These are phyloP conservation scores for Myiothlypis chrysogaster DNA, from an alignment of 2,797 vertebrate species.

Conservation along the genomic window DNA sequence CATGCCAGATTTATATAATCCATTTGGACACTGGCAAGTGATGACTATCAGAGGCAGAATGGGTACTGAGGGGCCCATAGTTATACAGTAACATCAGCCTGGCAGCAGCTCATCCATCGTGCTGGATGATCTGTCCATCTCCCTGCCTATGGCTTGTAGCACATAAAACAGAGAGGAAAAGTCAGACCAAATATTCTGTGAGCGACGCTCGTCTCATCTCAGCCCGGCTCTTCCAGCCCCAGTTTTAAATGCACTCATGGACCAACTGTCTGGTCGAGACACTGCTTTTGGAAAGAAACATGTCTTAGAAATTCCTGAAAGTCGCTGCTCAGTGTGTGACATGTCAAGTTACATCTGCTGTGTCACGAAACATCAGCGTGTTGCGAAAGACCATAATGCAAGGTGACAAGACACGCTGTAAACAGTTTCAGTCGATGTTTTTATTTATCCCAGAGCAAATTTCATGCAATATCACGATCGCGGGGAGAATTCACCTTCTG, in stretches of 20 bases:
- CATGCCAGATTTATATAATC: slow-evolving; percentile 56
- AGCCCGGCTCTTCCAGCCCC: not conserved
- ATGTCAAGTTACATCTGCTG: slow-evolving; percentile 50
- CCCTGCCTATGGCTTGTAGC: slow-evolving; percentile 18
- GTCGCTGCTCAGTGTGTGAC: slow-evolving; percentile 13
- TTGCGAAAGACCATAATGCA: not conserved
- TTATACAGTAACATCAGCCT: slow-evolving; percentile 34
- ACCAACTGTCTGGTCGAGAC: not conserved
- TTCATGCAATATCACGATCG: not conserved
- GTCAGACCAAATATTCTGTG: not conserved
- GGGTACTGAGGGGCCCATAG: slow-evolving; percentile 58
- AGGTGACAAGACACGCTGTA: slow-evolving; percentile 40
- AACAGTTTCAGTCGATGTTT: not conserved
- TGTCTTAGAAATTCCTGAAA: slow-evolving; percentile 18
- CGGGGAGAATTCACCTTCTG: not conserved
- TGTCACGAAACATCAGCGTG: slow-evolving; percentile 26
- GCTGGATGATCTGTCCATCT: slow-evolving; percentile 57
- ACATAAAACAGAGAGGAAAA: slow-evolving; percentile 1
- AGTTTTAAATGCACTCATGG: not conserved
- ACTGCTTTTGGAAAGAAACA: not conserved
- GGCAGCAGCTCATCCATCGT: slow-evolving; percentile 60
- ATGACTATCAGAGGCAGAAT: slow-evolving; percentile 61
- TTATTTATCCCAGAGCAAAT: slow-evolving; percentile 22
- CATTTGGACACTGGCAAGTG: slow-evolving; percentile 59
- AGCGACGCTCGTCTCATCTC: not conserved